Evolutionary conservation across 2,888 invertebrate species (phyloP).

Genomic region (Drosophila tripunctata): DNA sequence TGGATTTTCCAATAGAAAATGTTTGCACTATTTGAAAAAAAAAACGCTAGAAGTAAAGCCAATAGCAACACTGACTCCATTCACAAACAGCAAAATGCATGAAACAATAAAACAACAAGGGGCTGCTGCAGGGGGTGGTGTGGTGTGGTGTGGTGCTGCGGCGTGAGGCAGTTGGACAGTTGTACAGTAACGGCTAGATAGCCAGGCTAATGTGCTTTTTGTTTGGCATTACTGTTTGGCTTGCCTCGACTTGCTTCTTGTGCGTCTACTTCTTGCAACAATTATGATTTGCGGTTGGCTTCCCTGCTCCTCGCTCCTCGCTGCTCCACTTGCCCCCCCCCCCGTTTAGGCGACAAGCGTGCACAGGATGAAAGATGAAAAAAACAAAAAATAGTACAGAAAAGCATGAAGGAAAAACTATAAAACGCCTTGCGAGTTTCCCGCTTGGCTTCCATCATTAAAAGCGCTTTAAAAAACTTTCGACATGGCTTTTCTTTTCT

Average conservation of each 20-base stretch:
- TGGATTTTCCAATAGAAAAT: no score
- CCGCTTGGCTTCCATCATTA: slow-evolving; percentile 46
- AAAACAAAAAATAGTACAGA: no score
- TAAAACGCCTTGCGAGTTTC: slow-evolving; percentile 34
- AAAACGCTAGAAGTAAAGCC: no score
- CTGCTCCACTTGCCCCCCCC: background rate
- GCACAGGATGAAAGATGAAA: background rate
- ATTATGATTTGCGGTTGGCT: slow-evolving; percentile 60
- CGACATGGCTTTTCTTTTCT: slow-evolving; percentile 21
- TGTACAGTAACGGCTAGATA: slow-evolving; percentile 43
- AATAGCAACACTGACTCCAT: no score
- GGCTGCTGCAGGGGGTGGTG: background rate
- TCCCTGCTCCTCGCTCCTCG: background rate
- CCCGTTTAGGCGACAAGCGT: slow-evolving; percentile 12
- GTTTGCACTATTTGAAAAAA: no score
- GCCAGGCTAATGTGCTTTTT: slow-evolving; percentile 61
- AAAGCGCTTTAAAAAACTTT: slow-evolving; percentile 54
- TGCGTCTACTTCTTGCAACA: slow-evolving; percentile 38
- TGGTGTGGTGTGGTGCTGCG: background rate
- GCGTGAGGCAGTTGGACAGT: slow-evolving; percentile 13
- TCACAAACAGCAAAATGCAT: slow-evolving; percentile 50
- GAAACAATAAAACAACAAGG: slow-evolving; percentile 52
- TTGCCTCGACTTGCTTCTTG: background rate
- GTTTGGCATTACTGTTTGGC: slow-evolving; percentile 43
- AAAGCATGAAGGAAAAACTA: slow-evolving; percentile 22